Base-by-base conservation (phyloP, 1,140 invertebrate species). In the Drosophila watanabei region DNA sequence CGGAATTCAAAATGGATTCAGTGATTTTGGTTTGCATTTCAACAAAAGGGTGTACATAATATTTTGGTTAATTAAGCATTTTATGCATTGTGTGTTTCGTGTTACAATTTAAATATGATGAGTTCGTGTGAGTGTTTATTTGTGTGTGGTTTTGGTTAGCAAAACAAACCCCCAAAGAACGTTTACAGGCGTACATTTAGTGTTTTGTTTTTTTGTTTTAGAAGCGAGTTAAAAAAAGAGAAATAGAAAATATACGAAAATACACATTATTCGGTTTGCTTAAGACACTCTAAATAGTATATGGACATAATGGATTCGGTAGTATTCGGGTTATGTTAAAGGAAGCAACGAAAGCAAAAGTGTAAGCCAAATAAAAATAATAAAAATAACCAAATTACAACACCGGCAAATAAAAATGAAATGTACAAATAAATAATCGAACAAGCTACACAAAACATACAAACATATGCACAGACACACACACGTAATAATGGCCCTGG, bases 201-300 rank as follows among this genome's bases (percentile, higher is more conserved):
- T 81, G 61, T 88, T 66, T 24, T 24, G 1, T 82, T 70, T 52
- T 56, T 70, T 51, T 59, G 70, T 84, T 83, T 86, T 62, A 28
- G 81, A 88, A 88, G 85, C 85, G 79, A 90, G 86, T 89, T 82
- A 89, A 89, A 89, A 89, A 88, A 88, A 84, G 86, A 90, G 86
- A 90, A 88, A 90, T 90, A 90, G 86, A 90, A 89, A 89, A 90
- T 89, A 88, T 88, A 89, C 70, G 82, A 82, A 89, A 85, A 81
- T 85, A 79, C 79, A 90, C 82, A 89, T 89, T 89, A 89, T 89
- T 89, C 81, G 84, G 75, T 76, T 90, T 81, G 85, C 78, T 90
- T 69, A 66, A 71, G 16, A 79, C 79, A 90, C 75, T 85, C 75
- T 56, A 77, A 43, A 68, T 46, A 76, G 30, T 66, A 32, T 56